Base-by-base conservation (phyloP, 2,888 invertebrate species). In the Himalopsyche japonica region DNA sequence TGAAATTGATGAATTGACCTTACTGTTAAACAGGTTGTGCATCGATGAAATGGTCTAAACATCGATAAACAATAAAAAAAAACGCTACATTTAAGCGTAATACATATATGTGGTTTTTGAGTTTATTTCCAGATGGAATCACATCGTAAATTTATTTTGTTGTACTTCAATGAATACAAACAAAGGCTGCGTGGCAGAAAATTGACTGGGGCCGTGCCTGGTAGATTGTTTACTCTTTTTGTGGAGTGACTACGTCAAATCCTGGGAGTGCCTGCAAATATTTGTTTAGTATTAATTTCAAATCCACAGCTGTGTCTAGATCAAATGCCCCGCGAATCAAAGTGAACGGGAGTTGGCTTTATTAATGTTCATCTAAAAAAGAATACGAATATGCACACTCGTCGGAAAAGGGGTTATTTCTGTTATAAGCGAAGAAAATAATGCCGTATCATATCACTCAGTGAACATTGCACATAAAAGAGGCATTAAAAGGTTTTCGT, bases 201-300 rank as follows among this genome's bases (percentile, higher is more conserved):
- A 57, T 57, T 20, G 8, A n/a, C 57, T 57, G n/a, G 6, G 15
- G 57, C 20, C 24, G 20, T 20, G 57, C 57, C n/a, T 24, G n/a
- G 57, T 20, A 20, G 0, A 57, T 20, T 57, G 24, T 57, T 57
- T 57, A 57, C 57, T 57, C 57, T 57, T 57, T 76, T 76, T 27
- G 30, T 32, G 32, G n/a, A 76, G 34, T 76, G 76, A 43, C 81
- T 49, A 37, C 78, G 48, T 82, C 82, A 79, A 79, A 57, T 79
- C 34, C 20, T 34, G 79, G 48, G 76, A 80, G 83, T 80, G 80
- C 43, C 30, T 48, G 34, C 83, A 80, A 83, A 83, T 83, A 83
- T 83, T 83, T 79, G 76, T 76, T 80, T 49, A 80, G 83, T 83
- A 80, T 83, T 83, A 83, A 83, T 83, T 83, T 83, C 79, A 48